Base-by-base conservation (phyloP, 2,113 vertebrate species). In the Melanocharis versteri region DNA sequence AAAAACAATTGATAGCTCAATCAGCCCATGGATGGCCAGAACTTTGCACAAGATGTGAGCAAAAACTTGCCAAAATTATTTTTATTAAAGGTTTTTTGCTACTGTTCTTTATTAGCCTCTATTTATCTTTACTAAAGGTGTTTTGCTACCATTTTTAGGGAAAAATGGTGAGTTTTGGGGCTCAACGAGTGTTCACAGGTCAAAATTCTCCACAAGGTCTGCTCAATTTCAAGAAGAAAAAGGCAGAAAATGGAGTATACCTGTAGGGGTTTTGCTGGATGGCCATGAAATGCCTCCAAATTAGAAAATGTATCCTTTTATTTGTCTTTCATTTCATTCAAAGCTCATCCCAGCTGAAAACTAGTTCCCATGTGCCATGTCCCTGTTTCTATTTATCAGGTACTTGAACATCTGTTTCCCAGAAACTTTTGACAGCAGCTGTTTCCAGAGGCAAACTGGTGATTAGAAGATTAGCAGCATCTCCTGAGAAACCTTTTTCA, bases 1-100 rank as follows among this genome's bases (percentile, higher is more conserved):
- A 26, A 82, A 96, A 90, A 79, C 64, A 87, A 48, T 51, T 94
- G 92, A 76, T 58, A 71, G 88, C 57, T 93, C 54, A 64, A 11
- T 44, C 60, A 94, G 66, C 19, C 40, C 62, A 45, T 8, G 26
- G 28, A n/a, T 51, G n/a, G 51, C 70, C 75, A 94, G 93, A 96
- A 73, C 71, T 93, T 71, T 70, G 50, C 53, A 77, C 56, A 87
- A 79, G 66, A 28, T 28, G 8, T 60, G 40, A 60, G 60, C 22
- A 89, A 96, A 91, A 92, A 19, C 61, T 76, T 89, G 62, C 50
- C 57, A 61, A 88, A 95, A 39, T 69, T 12, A 83, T 79, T 20
- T 70, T 70, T 65, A 68, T 75, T 61, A 10, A 6, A 87, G 45
- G 8, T 12, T 4, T 79, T 71, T 66, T 87, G 42, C 47, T 89